These are phyloP conservation scores for Drosophila kikkawai DNA, from an alignment of 1,140 invertebrate species.

Conservation along the genomic window DNA sequence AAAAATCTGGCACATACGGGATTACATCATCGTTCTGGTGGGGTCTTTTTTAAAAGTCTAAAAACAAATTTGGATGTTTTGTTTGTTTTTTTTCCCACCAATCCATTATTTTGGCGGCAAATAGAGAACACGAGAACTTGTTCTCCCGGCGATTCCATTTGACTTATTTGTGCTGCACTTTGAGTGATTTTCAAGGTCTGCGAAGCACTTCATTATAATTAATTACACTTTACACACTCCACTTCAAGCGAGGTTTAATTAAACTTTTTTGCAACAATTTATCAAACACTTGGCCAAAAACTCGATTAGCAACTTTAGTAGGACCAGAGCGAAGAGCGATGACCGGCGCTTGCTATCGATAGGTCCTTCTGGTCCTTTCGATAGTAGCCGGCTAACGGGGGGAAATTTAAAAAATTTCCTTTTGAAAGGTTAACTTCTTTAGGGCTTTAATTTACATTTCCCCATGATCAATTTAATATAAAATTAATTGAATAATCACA, in stretches of 20 bases:
- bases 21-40: constrained; percentile 68
- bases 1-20: constrained; percentile 71
- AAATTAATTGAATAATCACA: background rate
- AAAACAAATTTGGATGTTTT: constrained; percentile 48
- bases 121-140: constrained; percentile 53
- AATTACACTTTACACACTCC: constrained; percentile 33
- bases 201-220: constrained; percentile 47
- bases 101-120: constrained; percentile 40
- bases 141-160: constrained; percentile 41
- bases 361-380: background rate
- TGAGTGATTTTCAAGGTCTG: constrained; percentile 52
- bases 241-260: constrained; percentile 33
- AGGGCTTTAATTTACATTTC: background rate
- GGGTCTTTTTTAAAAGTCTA: constrained; percentile 17
- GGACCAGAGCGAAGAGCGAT: constrained; percentile 1
- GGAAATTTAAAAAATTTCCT: background rate
- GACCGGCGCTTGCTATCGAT: background rate
- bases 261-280: constrained; percentile 15
- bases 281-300: constrained; percentile 14
- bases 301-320: constrained; percentile 22
- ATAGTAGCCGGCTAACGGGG: background rate
- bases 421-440: background rate
- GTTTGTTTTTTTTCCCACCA: constrained; percentile 7
- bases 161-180: constrained; percentile 64
- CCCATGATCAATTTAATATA: background rate